These are phyloP conservation scores for Propithecus deckenii DNA, from an alignment of 2,797 vertebrate species.

Conservation along the genomic window DNA sequence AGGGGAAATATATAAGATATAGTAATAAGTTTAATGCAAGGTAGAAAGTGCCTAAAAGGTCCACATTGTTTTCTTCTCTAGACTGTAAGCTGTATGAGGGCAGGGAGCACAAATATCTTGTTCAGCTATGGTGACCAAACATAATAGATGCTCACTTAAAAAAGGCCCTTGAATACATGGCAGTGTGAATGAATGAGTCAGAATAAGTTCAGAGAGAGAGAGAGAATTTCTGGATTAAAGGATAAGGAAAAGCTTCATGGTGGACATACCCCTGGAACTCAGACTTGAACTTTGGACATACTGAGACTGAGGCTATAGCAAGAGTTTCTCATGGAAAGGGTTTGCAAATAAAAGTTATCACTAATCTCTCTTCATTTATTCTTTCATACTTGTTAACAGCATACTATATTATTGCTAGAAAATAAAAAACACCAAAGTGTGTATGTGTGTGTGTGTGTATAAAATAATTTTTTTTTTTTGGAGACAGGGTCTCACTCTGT, in stretches of 20 bases:
- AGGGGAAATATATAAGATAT: not conserved
- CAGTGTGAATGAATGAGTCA: not conserved
- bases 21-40: not conserved
- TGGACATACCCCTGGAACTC: not conserved
- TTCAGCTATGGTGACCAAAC: not conserved
- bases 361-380: not conserved
- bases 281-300: not conserved
- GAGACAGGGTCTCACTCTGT: not conserved
- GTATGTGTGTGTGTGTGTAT: no score
- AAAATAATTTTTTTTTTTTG: no score
- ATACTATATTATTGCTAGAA: not conserved
- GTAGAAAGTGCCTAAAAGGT: not conserved
- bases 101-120: not conserved
- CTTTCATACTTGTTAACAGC: not conserved
- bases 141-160: not conserved
- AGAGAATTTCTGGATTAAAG: not conserved
- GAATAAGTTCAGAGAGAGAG: not conserved
- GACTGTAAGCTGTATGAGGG: not conserved
- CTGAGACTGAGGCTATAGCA: not conserved
- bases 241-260: not conserved
- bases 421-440: not conserved
- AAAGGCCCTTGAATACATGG: not conserved
- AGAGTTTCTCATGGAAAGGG: not conserved
- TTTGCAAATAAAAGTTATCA: not conserved
- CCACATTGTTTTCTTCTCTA: not conserved